These are phyloP conservation scores for Merops nubicus DNA, from an alignment of 2,113 vertebrate genomes.

Conservation along the genomic window DNA sequence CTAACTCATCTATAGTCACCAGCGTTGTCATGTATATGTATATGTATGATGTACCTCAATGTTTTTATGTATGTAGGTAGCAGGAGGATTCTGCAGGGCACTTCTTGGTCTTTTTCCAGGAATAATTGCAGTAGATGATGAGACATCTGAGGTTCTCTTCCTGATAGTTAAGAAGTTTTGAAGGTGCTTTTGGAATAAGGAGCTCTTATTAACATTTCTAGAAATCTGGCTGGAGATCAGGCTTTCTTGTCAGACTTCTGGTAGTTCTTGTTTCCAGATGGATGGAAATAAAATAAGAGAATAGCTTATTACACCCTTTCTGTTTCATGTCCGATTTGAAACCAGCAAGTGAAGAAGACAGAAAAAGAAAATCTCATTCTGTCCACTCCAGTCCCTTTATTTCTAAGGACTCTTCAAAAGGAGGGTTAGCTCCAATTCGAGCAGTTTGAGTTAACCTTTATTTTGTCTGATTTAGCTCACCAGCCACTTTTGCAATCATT, in stretches of 20 bases:
- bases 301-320: conserved; percentile 55
- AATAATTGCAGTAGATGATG: conserved; percentile 61
- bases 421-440: fast-evolving
- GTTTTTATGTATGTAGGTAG: background rate
- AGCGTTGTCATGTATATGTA: background rate
- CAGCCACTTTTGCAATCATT: background rate
- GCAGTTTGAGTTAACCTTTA: background rate
- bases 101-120: conserved; percentile 62
- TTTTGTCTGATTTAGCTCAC: background rate
- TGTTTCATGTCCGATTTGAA: conserved; percentile 54
- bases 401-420: background rate
- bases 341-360: conserved; percentile 27
- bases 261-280: conserved; percentile 70
- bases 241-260: conserved; percentile 79
- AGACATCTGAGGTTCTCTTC: conserved; percentile 43
- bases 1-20: background rate
- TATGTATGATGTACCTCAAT: fast-evolving
- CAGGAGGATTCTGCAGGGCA: conserved; percentile 61
- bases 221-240: conserved; percentile 74
- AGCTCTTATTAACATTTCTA: conserved; percentile 74
- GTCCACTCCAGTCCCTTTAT: background rate
- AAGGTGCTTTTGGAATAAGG: conserved; percentile 63
- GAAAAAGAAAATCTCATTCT: background rate
- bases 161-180: conserved; percentile 39
- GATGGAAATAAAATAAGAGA: conserved; percentile 72